Evolutionary conservation across 2,113 vertebrate genomes (phyloP).

Genomic region (Sinocyclocheilus anshuiensis): DNA sequence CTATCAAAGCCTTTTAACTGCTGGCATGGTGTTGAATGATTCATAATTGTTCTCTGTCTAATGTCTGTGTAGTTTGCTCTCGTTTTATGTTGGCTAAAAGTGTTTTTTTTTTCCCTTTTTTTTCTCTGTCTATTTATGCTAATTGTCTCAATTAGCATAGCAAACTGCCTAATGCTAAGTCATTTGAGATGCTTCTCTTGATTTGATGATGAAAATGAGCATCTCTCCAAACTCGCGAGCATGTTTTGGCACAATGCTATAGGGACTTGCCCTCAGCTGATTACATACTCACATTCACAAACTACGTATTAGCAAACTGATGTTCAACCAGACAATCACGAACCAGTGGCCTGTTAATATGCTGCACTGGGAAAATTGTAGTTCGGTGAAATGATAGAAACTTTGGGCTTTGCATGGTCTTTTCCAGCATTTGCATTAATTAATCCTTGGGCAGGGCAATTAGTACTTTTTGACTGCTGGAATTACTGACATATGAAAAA

Average conservation of each 20-base stretch:
- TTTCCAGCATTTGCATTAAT: background rate
- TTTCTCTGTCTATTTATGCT: constrained; percentile 31
- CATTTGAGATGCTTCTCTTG: constrained; percentile 19
- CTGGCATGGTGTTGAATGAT: constrained; percentile 22
- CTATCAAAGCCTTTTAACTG: constrained; percentile 26
- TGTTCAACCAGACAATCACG: constrained; percentile 30
- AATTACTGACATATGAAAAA: background rate
- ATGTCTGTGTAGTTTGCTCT: background rate
- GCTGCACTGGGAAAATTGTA: background rate
- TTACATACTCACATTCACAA: constrained; percentile 12
- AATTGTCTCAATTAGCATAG: constrained; percentile 40
- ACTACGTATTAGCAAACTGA: constrained; percentile 13
- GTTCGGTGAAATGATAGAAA: background rate
- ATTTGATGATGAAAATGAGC: constrained; percentile 44
- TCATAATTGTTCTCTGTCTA: constrained; percentile 12
- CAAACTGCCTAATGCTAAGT: constrained; percentile 23
- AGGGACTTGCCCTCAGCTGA: constrained; percentile 25
- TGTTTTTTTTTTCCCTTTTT: background rate
- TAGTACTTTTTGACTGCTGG: background rate
- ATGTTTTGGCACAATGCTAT: background rate
- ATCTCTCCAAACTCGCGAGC: background rate
- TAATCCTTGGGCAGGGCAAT: background rate
- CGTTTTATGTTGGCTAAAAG: background rate
- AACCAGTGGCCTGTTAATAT: constrained; percentile 18
- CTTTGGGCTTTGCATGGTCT: background rate